Conservation (phyloP, 35 echinoderm and acorn worm species). For the Heliocidaris tuberculata region DNA sequence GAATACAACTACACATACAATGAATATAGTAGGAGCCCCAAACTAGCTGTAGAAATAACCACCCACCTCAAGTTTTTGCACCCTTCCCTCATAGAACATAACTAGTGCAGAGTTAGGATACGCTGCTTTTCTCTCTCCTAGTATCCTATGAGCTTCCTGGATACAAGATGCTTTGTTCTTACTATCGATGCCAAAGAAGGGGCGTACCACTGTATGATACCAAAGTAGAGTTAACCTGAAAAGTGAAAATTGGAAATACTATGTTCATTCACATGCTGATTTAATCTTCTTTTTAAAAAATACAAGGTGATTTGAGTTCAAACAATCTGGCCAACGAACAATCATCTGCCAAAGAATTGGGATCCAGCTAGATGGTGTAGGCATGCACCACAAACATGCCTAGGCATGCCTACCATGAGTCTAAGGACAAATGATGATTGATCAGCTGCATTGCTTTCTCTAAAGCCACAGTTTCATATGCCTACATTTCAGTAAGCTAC, state of each 20-base stretch:
- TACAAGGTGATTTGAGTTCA: background rate
- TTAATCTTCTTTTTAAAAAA: background rate
- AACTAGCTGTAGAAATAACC: too few relatives aligned
- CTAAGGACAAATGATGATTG: too few relatives aligned
- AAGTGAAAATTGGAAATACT: background rate
- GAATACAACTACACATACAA: too few relatives aligned
- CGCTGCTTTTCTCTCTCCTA: conserved; percentile 80
- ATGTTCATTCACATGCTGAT: background rate
- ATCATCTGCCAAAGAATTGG: too few relatives aligned
- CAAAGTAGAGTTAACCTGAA: conserved; percentile 85
- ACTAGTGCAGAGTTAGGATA: conserved; percentile 86
- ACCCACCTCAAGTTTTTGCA: conserved; percentile 78
- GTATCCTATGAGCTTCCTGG: conserved; percentile 69
- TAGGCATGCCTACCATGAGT: too few relatives aligned
- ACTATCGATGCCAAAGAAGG: conserved; percentile 90
- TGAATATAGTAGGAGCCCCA: too few relatives aligned
- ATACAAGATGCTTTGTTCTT: conserved; percentile 75
- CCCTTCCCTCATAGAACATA: conserved; percentile 89
- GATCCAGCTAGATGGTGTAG: too few relatives aligned
- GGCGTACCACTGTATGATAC: conserved; percentile 97
- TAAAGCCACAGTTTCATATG: too few relatives aligned
- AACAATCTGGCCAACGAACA: background rate
- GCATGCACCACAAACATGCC: too few relatives aligned
- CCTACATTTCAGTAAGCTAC: too few relatives aligned
- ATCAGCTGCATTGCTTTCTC: too few relatives aligned